Evolutionary conservation across 2,797 vertebrate genomes (phyloP), one percentile per base, ranked within the genome.

Genomic region (Cyclura pinguis): DNA sequence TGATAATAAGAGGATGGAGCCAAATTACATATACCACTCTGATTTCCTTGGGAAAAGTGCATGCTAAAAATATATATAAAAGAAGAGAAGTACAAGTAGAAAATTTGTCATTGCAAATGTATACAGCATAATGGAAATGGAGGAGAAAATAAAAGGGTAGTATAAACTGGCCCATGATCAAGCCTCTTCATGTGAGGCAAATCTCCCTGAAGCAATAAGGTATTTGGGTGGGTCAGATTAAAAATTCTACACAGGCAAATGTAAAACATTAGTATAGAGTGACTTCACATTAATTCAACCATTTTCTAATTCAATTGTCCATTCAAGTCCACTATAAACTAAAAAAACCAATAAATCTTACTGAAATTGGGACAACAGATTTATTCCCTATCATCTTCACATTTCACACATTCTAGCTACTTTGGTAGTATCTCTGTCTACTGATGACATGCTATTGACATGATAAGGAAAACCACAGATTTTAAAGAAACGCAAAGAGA

Each of bases 311-410:
- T 93, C 90, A 93, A 18, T 88, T 84, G 52, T 90, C 82, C 84
- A 81, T 91, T 93, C 89, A 88, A 38, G 91, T 89, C 77, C 59
- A 55, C 85, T 91, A 91, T 87, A 92, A 94, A 85, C 72, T 38
- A 3, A 0, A 47, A 85, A 95, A 89, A 35, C 80, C 86, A 86
- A 90, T 89, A 82, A 90, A 29, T 76, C 88, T 24, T 0, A 4
- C 47, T 89, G 90, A 94, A 92, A 94, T 93, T 77, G 92, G 59
- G 18, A 55, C 84, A 92, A n/a, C 9, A 77, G 47, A 78, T 22
- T 93, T 93, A 57, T 52, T 81, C 74, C 80, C 52, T 89, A 35
- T 92, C 74, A 74, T 78, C 9, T 92, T 92, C 77, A 57, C 35
- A 81, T 90, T 92, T 90, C 62, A 67, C 87, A 93, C 55, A 93